Conservation (phyloP, 2,888 invertebrate genomes). For the Platypus cylindrus region DNA sequence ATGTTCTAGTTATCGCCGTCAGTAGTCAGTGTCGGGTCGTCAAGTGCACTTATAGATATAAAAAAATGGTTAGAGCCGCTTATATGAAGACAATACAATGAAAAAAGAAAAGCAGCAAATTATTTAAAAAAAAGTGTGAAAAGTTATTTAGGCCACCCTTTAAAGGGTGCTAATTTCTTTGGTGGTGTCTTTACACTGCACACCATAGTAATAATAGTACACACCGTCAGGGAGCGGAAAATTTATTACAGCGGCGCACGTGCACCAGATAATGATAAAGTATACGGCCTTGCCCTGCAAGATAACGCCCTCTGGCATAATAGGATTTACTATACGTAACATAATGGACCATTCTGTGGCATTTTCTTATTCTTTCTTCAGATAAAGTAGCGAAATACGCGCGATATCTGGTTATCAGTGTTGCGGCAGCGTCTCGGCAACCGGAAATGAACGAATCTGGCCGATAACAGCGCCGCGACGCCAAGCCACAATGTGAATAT, state of each 20-base stretch:
- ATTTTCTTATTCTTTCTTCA: slow-evolving; percentile 39
- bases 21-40: too few relatives aligned
- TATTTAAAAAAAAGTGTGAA: too few relatives aligned
- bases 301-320: slow-evolving; percentile 38
- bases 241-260: slow-evolving; percentile 34
- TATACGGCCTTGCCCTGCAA: slow-evolving; percentile 32
- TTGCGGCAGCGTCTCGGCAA: slow-evolving; percentile 32
- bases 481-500: slow-evolving; percentile 29
- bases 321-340: slow-evolving; percentile 40
- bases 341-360: slow-evolving; percentile 40
- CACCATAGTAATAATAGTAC: too few relatives aligned
- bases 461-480: slow-evolving; percentile 32
- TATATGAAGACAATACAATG: too few relatives aligned
- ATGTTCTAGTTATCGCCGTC: too few relatives aligned
- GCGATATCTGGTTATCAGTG: slow-evolving; percentile 39
- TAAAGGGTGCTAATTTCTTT: slow-evolving; percentile 26
- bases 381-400: slow-evolving; percentile 37
- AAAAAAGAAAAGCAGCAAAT: too few relatives aligned
- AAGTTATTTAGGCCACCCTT: too few relatives aligned
- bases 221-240: slow-evolving; percentile 26
- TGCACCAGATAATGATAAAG: slow-evolving; percentile 35
- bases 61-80: background rate
- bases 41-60: background rate
- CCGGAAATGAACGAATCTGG: slow-evolving; percentile 39
- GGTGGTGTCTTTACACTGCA: slow-evolving; percentile 26